These are phyloP conservation scores for Resseliella maxima DNA, from an alignment of 2,888 invertebrate genomes.

Conservation along the genomic window DNA sequence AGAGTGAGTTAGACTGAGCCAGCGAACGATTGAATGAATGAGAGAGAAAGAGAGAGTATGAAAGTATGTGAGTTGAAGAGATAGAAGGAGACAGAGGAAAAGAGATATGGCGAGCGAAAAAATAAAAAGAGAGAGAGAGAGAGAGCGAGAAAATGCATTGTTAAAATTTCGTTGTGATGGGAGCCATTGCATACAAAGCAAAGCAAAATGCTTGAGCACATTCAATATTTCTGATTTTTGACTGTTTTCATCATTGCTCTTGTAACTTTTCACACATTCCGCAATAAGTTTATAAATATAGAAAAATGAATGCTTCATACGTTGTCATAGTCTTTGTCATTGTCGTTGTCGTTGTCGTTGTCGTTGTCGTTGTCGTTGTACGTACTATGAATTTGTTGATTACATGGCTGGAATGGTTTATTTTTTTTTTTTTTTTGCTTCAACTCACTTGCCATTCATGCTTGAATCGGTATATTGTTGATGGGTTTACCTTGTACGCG, in stretches of 20 bases:
- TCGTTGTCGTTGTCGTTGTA: constrained; percentile 1
- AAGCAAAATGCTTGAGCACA: background rate
- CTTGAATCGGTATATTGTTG: constrained; percentile 22
- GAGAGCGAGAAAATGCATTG: background rate
- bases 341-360: constrained; percentile 10
- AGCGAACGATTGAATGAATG: background rate
- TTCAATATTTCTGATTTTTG: background rate
- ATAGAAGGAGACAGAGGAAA: no score
- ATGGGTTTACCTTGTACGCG: background rate
- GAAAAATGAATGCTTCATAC: background rate
- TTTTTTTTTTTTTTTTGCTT: constrained; percentile 25
- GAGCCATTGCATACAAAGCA: background rate
- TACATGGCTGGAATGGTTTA: constrained; percentile 12
- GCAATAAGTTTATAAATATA: background rate
- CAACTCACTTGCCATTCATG: constrained; percentile 37
- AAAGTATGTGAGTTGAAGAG: no score
- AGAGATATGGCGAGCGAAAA: no score
- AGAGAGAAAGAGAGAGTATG: background rate
- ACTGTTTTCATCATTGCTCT: background rate
- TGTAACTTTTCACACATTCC: background rate
- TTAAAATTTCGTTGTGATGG: constrained; percentile 1
- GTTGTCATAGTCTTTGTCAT: no score
- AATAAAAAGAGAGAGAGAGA: background rate
- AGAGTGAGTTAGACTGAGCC: background rate
- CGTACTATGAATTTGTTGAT: constrained; percentile 20